A percentile compares a stretch with the other conserved stretches of the same genome.
Evolutionary conservation across 2,113 vertebrate genomes (phyloP).

Genomic region (Progne subis): DNA sequence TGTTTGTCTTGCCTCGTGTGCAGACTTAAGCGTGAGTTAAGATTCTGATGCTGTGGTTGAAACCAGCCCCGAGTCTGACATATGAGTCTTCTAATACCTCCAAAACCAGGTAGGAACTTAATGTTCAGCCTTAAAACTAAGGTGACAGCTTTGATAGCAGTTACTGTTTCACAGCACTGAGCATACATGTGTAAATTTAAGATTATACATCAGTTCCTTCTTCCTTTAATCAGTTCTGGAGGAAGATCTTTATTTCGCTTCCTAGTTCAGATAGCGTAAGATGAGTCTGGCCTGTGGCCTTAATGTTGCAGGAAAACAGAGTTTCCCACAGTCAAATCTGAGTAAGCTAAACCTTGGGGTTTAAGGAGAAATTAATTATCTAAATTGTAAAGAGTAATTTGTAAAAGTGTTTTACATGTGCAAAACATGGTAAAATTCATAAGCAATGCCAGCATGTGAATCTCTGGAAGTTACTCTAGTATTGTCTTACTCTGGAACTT

Average conservation of each 20-base stretch:
- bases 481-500: not conserved
- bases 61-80: slow-evolving; percentile 46
- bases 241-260: not conserved
- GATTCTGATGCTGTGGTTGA: slow-evolving; percentile 32
- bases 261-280: not conserved
- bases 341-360: not conserved
- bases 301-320: not conserved
- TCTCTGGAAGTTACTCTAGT: not conserved
- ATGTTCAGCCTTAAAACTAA: slow-evolving; percentile 41
- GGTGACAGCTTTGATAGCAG: not conserved
- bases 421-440: not conserved
- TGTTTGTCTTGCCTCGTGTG: slow-evolving; percentile 34
- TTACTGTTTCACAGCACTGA: not conserved
- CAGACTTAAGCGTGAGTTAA: not conserved
- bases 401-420: not conserved
- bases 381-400: not conserved
- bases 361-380: not conserved
- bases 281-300: not conserved
- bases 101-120: slow-evolving; percentile 38
- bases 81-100: slow-evolving; percentile 44
- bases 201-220: not conserved
- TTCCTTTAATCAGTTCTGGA: not conserved
- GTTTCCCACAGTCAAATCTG: not conserved
- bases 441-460: not conserved
- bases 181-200: not conserved